Conservation (phyloP, 2,113 vertebrate genomes). For the Planiliza haematocheilus region DNA sequence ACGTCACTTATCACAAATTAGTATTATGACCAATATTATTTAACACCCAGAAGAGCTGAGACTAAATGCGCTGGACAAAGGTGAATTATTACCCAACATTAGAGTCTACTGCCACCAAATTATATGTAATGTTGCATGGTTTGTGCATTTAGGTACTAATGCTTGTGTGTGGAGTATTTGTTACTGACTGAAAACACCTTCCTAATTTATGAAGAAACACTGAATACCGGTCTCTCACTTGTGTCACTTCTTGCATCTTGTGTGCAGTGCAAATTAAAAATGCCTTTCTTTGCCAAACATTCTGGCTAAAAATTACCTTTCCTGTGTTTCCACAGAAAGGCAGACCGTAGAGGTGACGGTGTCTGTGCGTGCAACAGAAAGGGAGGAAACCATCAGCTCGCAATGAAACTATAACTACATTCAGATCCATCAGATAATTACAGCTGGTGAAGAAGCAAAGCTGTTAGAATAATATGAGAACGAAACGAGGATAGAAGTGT, state of each 20-base stretch:
- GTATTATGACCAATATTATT: not conserved
- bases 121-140: not conserved
- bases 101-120: not conserved
- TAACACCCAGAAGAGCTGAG: too few species aligned
- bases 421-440: conserved; percentile 32
- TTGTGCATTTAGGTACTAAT: not conserved
- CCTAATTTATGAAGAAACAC: too few species aligned
- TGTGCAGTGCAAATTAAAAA: conserved; percentile 8
- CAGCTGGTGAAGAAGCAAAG: conserved; percentile 17
- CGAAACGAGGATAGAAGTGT: not conserved
- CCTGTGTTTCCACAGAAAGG: conserved; percentile 23
- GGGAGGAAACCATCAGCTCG: conserved; percentile 13
- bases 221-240: too few species aligned
- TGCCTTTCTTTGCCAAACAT: conserved; percentile 5
- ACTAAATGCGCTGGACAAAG: too few species aligned
- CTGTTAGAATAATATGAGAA: too few species aligned
- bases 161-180: too few species aligned
- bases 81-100: too few species aligned
- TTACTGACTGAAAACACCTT: not conserved
- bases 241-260: not conserved
- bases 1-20: not conserved
- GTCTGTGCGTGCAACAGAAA: conserved; percentile 4
- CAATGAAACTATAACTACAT: conserved; percentile 11
- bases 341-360: conserved; percentile 33
- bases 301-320: conserved; percentile 11